Percentiles rank a stretch among this genome's conserved stretches.
Evolutionary conservation across 2,888 invertebrate species (phyloP).

Genomic region (Latheticus oryzae): DNA sequence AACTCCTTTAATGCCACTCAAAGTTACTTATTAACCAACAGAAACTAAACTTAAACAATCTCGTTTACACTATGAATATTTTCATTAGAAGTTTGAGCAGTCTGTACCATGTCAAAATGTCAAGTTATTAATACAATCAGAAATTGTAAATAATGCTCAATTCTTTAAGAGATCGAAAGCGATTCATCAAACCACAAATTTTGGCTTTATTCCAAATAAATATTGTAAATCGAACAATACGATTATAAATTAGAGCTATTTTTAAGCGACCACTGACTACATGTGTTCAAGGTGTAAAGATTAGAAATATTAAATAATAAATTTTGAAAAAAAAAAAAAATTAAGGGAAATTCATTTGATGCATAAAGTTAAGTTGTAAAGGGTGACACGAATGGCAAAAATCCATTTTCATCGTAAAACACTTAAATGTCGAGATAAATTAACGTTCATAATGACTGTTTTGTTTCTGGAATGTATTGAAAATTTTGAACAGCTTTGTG

Average conservation of each 20-base stretch:
- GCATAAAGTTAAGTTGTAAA: too few relatives aligned
- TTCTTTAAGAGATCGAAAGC: constrained; percentile 7
- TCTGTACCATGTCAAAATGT: constrained; percentile 4
- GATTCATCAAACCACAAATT: constrained; percentile 23
- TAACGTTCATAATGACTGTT: too few relatives aligned
- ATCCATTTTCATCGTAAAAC: too few relatives aligned
- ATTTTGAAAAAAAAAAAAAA: neutral
- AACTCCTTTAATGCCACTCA: neutral
- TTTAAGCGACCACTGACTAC: constrained; percentile 13
- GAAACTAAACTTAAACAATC: too few relatives aligned
- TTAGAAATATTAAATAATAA: constrained; percentile 1
- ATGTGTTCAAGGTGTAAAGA: neutral
- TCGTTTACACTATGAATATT: too few relatives aligned
- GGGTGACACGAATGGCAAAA: too few relatives aligned
- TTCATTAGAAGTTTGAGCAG: neutral
- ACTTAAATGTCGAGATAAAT: too few relatives aligned
- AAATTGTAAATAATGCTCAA: constrained; percentile 16
- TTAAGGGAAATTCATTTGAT: too few relatives aligned
- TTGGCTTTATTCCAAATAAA: constrained; percentile 32
- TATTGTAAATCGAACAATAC: constrained; percentile 18
- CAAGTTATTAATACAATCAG: neutral
- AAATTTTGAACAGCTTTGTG: too few relatives aligned
- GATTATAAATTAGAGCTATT: constrained; percentile 26
- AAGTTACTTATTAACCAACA: too few relatives aligned
- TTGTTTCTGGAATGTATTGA: too few relatives aligned